Percentiles rank a stretch among this genome's conserved stretches.
These are phyloP conservation scores for Scaptomyza graminum DNA, from an alignment of 1,140 invertebrate species.

Conservation along the genomic window DNA sequence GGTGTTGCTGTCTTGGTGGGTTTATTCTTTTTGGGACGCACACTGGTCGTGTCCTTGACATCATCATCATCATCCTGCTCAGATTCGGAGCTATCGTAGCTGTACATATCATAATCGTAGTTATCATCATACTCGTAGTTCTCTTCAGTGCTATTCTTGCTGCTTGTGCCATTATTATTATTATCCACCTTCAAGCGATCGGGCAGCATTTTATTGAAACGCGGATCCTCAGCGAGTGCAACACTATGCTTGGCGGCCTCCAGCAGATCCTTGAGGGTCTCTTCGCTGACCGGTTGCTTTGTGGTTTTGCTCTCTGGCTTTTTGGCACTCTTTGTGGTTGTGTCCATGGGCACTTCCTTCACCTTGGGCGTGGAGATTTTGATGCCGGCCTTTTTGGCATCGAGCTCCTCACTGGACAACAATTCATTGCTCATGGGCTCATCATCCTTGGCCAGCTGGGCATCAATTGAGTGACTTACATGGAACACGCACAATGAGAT, in stretches of 20 bases:
- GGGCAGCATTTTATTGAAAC: slow-evolving; percentile 77
- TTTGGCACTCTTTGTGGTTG: slow-evolving; percentile 35
- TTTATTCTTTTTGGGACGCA: slow-evolving; percentile 53
- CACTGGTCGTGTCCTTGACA: slow-evolving; percentile 48
- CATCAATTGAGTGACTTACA: slow-evolving; percentile 47
- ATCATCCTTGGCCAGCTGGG: slow-evolving; percentile 29
- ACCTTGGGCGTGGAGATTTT: slow-evolving; percentile 72
- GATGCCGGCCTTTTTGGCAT: slow-evolving; percentile 21
- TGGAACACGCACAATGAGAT: slow-evolving; percentile 61
- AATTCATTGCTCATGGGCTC: slow-evolving; percentile 59
- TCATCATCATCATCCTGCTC: slow-evolving; percentile 39
- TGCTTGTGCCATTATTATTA: slow-evolving; percentile 41
- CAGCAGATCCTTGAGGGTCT: slow-evolving; percentile 65
- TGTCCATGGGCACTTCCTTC: slow-evolving; percentile 36
- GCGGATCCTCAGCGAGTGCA: slow-evolving; percentile 73
- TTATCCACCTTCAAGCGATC: slow-evolving; percentile 51
- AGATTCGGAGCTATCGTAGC: slow-evolving; percentile 38
- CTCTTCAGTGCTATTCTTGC: slow-evolving; percentile 59
- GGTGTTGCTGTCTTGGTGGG: slow-evolving; percentile 38
- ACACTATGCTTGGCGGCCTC: slow-evolving; percentile 76
- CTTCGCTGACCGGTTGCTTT: slow-evolving; percentile 55
- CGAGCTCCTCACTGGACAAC: slow-evolving; percentile 51
- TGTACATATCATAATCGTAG: slow-evolving; percentile 44
- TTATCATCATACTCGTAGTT: slow-evolving; percentile 59
- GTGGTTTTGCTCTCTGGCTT: slow-evolving; percentile 16